These are phyloP conservation scores for Thamnophis sirtalis DNA, from an alignment of 2,113 vertebrate species.

Conservation along the genomic window DNA sequence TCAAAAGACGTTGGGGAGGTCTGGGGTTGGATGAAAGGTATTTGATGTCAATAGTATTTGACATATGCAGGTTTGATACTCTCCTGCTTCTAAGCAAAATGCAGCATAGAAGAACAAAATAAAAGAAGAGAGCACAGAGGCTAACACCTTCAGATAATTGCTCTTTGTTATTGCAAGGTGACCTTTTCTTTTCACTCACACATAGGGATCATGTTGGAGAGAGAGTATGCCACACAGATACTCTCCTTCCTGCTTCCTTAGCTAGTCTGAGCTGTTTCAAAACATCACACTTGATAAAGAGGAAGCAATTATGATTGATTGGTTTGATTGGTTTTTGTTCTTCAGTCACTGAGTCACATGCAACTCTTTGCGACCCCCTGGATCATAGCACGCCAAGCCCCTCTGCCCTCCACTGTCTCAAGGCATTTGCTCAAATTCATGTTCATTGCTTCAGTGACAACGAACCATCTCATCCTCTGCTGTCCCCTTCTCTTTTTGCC, in stretches of 20 bases:
- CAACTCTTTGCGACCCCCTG: neutral
- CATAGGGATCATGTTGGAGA: slow-evolving; percentile 31
- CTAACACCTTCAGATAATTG: slow-evolving; percentile 67
- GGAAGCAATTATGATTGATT: neutral
- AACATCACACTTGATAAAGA: neutral
- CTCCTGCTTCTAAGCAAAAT: slow-evolving; percentile 68
- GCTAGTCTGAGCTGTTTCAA: neutral
- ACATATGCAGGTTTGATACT: slow-evolving; percentile 71
- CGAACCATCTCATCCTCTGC: neutral
- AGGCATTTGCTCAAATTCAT: neutral
- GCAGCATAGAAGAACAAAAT: slow-evolving; percentile 68
- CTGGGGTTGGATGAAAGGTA: slow-evolving; percentile 66
- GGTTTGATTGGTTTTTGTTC: neutral
- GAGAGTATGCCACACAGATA: slow-evolving; percentile 21
- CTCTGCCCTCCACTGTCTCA: neutral
- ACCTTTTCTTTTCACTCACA: slow-evolving; percentile 68
- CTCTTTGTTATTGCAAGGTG: slow-evolving; percentile 73
- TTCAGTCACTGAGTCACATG: neutral
- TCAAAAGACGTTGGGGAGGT: slow-evolving; percentile 60
- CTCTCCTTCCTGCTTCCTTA: slow-evolving; percentile 17
- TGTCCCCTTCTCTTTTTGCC: neutral
- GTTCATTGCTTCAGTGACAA: neutral
- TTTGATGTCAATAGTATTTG: slow-evolving; percentile 76
- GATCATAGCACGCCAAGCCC: neutral
- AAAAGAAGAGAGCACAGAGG: slow-evolving; percentile 62